Evolutionary conservation across 2,113 vertebrate genomes (phyloP).

Genomic region (Calyptomena viridis): DNA sequence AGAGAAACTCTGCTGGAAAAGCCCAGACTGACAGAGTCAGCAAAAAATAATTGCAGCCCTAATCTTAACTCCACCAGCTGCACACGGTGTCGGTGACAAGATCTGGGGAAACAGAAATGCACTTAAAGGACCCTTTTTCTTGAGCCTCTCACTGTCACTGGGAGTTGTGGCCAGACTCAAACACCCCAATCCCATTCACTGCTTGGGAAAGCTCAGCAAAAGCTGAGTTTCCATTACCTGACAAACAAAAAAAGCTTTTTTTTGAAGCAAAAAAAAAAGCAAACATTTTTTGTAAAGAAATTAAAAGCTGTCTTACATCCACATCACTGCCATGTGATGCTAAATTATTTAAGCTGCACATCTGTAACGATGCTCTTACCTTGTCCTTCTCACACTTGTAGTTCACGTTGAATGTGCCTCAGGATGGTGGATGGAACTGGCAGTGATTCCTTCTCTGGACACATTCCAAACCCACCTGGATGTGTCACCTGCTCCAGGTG

Average conservation of each 20-base stretch:
- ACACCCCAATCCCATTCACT: neutral
- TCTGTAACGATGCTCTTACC: neutral
- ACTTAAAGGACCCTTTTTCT: neutral
- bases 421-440: neutral
- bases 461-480: neutral
- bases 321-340: neutral
- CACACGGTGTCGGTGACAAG: neutral
- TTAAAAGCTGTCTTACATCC: neutral
- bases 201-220: neutral
- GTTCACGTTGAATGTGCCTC: rapidly evolving
- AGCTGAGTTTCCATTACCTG: neutral
- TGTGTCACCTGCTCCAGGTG: neutral
- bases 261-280: neutral
- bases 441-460: neutral
- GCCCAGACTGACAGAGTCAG: slow-evolving; percentile 59
- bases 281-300: neutral
- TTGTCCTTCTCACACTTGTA: neutral
- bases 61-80: slow-evolving; percentile 23
- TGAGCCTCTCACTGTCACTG: neutral
- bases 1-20: slow-evolving; percentile 72
- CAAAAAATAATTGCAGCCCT: slow-evolving; percentile 56
- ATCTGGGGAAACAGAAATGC: slow-evolving; percentile 1
- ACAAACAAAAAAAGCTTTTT: too few relatives aligned
- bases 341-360: neutral
- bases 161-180: neutral